Base-by-base conservation (phyloP, 2,888 invertebrate genomes). In the Dicycla oo region DNA sequence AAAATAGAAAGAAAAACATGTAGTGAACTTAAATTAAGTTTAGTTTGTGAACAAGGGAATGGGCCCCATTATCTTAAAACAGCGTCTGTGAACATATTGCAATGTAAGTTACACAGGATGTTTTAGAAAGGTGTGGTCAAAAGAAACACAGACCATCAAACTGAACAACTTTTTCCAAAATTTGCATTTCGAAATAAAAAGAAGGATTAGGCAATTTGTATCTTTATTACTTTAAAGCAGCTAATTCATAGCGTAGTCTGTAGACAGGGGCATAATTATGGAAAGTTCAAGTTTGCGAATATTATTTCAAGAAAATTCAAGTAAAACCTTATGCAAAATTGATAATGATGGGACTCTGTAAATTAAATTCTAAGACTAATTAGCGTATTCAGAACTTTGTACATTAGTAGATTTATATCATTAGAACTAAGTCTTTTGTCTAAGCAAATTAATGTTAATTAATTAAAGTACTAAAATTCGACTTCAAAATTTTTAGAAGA, bases 311-410 rank as follows among this genome's bases (percentile, higher is more conserved):
- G 47, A 63, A 64, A n/a, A 54, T 57, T 62, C 26, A 47, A 43
- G 15, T 49, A 43, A 68, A 60, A 45, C 7, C 40, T 65, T 47
- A 45, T 38, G 49, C 64, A 70, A 67, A 64, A 64, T 43, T 53
- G 11, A 64, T 75, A 70, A 67, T 70, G n/a, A 57, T 64, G 54
- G 45, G 63, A 67, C 69, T 26, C 30, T 38, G 43, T 43, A 67
- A 61, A 71, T 63, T 69, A 71, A 65, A 68, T 69, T 69, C 45
- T 47, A 43, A 81, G 60, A 69, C 63, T 67, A 81, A 67, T 74
- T 81, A 62, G 11, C 67, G 51, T 45, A 62, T 58, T 75, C 70
- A 62, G 30, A 80, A 79, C 67, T 79, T 79, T 70, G 34, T 64
- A 65, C 69, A 75, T 79, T 79, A 69, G 65, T 54, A 63, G 15